These are phyloP conservation scores for Platycheirus rosarum DNA, from an alignment of 2,888 invertebrate genomes.

Conservation along the genomic window DNA sequence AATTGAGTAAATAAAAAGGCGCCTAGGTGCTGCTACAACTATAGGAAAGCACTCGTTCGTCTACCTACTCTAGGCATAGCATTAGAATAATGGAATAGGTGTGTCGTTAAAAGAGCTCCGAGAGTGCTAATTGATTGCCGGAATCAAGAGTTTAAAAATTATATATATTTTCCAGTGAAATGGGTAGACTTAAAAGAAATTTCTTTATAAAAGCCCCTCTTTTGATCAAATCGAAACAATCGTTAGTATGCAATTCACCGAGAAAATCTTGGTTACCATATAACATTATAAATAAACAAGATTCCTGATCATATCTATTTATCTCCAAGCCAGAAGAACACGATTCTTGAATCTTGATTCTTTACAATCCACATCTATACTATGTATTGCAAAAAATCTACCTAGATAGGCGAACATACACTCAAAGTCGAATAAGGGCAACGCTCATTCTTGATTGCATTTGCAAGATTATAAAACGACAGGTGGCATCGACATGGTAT, in stretches of 20 bases:
- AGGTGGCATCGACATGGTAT: neutral
- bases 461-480: neutral
- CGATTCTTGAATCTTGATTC: neutral
- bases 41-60: no score
- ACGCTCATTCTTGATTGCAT: neutral
- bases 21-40: no score
- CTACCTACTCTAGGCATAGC: neutral
- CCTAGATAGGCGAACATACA: neutral
- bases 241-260: no score
- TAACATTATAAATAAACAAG: neutral
- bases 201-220: neutral
- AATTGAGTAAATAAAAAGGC: neutral
- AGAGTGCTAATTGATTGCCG: conserved; percentile 45
- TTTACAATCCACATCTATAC: neutral
- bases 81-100: conserved; percentile 19
- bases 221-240: no score
- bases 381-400: neutral
- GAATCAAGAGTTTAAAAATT: conserved; percentile 10
- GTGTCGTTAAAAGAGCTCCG: conserved; percentile 1
- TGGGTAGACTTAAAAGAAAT: neutral
- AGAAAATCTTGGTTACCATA: neutral
- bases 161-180: neutral
- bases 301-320: neutral
- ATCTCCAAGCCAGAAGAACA: no score
- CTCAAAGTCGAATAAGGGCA: neutral